Evolutionary conservation across 2,888 invertebrate genomes (phyloP), one percentile per base, ranked within the genome.

Genomic region (Anoplius nigerrimus): DNA sequence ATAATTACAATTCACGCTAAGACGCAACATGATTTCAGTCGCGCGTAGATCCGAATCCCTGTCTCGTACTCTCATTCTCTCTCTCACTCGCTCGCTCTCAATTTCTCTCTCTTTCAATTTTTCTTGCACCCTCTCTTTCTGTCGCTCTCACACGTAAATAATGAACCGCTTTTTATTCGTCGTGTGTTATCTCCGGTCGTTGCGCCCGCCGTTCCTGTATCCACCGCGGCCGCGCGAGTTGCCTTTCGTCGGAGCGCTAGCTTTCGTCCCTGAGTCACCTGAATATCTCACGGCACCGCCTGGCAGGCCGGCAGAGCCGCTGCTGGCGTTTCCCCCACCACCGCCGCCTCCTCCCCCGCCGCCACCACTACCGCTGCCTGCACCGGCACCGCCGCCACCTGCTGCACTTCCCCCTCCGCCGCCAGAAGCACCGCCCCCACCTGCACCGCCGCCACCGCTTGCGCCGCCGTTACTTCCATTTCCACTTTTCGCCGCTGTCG

Each of bases 101-200:
- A 1, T 34, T 13, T 34, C 11, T 34, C 34, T 6, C 34, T 34
- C 48, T 8, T n/a, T n/a, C n/a, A n/a, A n/a, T n/a, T n/a, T n/a
- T n/a, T n/a, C n/a, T n/a, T n/a, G n/a, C n/a, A n/a, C n/a, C n/a
- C n/a, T 34, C 11, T 34, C 34, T 6, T 13, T 34, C 48, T 8
- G n/a, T 2, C 48, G 2, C 3, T n/a, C n/a, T 48, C 18, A 48
- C 48, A 48, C 48, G 48, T 48, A 48, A 18, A 79, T 71, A 54
- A 72, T 75, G 18, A 74, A 24, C 13, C 46, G 56, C 16, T 72
- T 76, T 24, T 60, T 72, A 66, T 71, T 79, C 69, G 34, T 34
- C 8, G 75, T 76, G 72, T 87, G 88, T 85, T 88, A 88, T 88
- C 88, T 88, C 64, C 88, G 84, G 34, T 88, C 88, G 58, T 77